Percentiles rank a stretch among this genome's conserved stretches.
phyloP scores from a whole-genome alignment of 2,888 invertebrate genomes.

The Apodemia mormo region DNA sequence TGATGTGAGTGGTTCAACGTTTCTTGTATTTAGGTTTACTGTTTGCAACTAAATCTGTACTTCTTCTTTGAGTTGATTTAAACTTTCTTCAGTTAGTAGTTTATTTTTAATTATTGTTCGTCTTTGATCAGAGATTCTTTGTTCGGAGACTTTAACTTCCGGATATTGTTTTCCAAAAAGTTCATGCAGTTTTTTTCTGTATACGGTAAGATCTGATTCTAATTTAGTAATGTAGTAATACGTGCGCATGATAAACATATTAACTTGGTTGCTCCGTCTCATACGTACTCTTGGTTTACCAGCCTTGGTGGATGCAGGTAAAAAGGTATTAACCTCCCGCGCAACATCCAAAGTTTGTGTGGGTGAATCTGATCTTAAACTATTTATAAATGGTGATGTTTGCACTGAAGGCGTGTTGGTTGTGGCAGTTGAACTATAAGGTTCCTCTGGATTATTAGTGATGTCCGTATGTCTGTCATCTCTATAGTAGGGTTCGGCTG shows the following conservation, averaged over 20 bases:
- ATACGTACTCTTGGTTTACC: constrained; percentile 31
- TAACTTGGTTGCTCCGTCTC: constrained; percentile 20
- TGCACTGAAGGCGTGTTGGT: background rate
- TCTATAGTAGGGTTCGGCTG: constrained; percentile 17
- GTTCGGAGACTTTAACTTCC: no score
- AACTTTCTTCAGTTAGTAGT: no score
- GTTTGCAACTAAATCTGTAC: no score
- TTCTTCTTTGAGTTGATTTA: no score
- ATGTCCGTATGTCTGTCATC: background rate
- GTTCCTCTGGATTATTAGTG: background rate
- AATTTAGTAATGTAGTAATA: constrained; percentile 22
- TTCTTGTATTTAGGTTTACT: no score
- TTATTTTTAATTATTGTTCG: no score
- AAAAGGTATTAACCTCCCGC: constrained; percentile 10
- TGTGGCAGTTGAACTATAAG: background rate
- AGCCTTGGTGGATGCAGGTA: constrained; percentile 35
- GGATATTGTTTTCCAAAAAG: no score
- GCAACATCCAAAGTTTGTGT: constrained; percentile 10
- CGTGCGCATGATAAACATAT: constrained; percentile 22
- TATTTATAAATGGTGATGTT: constrained; percentile 4
- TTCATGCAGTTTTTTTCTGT: background rate
- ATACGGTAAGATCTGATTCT: constrained; percentile 18
- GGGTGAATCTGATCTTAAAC: background rate
- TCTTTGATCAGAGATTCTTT: no score
- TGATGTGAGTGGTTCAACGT: no score